Conservation (phyloP, 2,113 vertebrate species). For the Xenus cinereus region DNA sequence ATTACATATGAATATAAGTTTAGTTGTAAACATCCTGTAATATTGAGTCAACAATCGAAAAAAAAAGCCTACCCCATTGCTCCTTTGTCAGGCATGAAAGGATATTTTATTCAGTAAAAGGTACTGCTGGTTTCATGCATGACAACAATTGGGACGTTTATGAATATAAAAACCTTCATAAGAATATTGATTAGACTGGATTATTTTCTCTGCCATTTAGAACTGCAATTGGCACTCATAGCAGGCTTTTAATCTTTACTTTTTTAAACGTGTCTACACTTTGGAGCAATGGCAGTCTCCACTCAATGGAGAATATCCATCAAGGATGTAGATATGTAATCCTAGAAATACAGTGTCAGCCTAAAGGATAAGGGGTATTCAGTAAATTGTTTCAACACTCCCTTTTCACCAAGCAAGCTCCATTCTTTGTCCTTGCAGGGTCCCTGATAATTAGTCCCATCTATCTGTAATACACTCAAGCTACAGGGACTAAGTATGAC, state of each 20-base stretch:
- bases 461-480: constrained; percentile 6
- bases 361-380: constrained; percentile 31
- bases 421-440: constrained; percentile 49
- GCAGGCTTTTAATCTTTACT: constrained; percentile 53
- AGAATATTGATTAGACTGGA: constrained; percentile 58
- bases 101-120: constrained; percentile 49
- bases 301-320: constrained; percentile 31
- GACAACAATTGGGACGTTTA: constrained; percentile 27
- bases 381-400: constrained; percentile 58
- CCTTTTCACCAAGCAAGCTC: constrained; percentile 57
- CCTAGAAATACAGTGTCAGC: constrained; percentile 51
- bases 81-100: constrained; percentile 31
- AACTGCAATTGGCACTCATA: neutral
- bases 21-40: neutral
- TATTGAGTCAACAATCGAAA: neutral
- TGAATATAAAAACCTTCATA: constrained; percentile 31
- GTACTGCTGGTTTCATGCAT: constrained; percentile 35
- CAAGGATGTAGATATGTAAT: constrained; percentile 42
- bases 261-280: constrained; percentile 48
- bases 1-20: neutral
- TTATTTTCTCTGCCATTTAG: constrained; percentile 61
- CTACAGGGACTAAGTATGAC: constrained; percentile 5
- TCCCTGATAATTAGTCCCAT: constrained; percentile 60
- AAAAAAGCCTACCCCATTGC: neutral
- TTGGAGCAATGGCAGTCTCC: neutral